Conservation (phyloP, 2,797 vertebrate species). For the Eidolon dupreanum region DNA sequence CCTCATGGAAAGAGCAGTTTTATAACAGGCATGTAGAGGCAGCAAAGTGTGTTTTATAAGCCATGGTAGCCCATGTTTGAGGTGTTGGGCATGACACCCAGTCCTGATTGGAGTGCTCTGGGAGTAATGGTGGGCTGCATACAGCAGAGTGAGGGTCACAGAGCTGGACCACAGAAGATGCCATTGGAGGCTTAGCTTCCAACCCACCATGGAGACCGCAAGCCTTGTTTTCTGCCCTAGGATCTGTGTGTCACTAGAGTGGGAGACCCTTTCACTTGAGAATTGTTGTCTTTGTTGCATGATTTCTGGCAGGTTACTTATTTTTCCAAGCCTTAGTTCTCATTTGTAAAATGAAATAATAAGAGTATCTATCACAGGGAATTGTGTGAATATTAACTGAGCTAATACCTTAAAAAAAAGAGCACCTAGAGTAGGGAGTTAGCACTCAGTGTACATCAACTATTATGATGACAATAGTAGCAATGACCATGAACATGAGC, state of each 20-base stretch:
- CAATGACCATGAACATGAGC: neutral
- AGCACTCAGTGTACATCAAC: neutral
- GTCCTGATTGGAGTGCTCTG: neutral
- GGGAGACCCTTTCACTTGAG: neutral
- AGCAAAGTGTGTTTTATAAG: neutral
- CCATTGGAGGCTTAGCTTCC: neutral
- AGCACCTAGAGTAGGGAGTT: neutral
- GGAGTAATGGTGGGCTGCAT: neutral
- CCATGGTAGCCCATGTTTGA: fast-evolving
- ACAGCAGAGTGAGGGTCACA: neutral
- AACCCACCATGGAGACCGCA: neutral
- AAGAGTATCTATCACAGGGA: neutral
- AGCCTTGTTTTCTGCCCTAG: neutral
- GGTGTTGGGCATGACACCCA: neutral
- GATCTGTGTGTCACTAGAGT: neutral
- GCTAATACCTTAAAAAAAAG: neutral
- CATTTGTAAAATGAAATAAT: neutral
- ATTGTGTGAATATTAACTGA: neutral
- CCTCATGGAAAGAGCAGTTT: neutral
- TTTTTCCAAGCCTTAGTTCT: neutral
- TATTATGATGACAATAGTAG: neutral
- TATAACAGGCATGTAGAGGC: neutral
- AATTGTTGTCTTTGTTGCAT: neutral
- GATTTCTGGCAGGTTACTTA: neutral
- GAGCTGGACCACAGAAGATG: neutral